These are phyloP conservation scores for Muraenolepis orangiensis DNA, from an alignment of 2,797 vertebrate genomes.

Conservation along the genomic window DNA sequence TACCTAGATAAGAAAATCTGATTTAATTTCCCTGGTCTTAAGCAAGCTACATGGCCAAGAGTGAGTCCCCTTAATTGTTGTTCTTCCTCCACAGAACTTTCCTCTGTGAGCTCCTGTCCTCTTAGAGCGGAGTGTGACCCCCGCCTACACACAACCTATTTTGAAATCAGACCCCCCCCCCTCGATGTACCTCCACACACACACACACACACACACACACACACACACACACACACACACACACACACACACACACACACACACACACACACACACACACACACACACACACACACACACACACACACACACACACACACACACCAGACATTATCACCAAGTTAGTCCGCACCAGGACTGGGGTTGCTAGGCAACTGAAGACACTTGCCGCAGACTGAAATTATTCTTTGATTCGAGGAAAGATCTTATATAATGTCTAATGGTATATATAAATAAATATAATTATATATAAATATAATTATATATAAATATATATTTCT, in stretches of 20 bases:
- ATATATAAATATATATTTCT: neutral
- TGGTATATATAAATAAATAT: constrained; percentile 45
- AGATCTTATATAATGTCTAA: constrained; percentile 71
- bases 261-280: too few relatives aligned
- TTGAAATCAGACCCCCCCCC: constrained; percentile 80
- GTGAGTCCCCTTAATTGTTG: constrained; percentile 41
- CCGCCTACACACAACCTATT: constrained; percentile 74
- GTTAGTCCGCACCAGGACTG: constrained; percentile 69
- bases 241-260: too few relatives aligned
- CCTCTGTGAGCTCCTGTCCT: constrained; percentile 18
- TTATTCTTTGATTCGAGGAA: constrained; percentile 78
- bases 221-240: too few relatives aligned
- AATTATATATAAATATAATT: constrained; percentile 26
- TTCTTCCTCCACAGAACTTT: constrained; percentile 15
- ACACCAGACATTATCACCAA: constrained; percentile 70
- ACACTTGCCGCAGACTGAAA: constrained; percentile 79
- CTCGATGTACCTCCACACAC: constrained; percentile 80
- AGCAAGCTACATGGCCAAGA: constrained; percentile 44
- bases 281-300: too few relatives aligned
- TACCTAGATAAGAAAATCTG: neutral
- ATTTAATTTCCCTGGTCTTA: neutral
- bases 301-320: too few relatives aligned
- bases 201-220: too few relatives aligned
- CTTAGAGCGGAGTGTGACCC: constrained; percentile 74
- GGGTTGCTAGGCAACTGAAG: constrained; percentile 85